Evolutionary conservation across 2,888 invertebrate species (phyloP).

Genomic region (Melanophora roralis): DNA sequence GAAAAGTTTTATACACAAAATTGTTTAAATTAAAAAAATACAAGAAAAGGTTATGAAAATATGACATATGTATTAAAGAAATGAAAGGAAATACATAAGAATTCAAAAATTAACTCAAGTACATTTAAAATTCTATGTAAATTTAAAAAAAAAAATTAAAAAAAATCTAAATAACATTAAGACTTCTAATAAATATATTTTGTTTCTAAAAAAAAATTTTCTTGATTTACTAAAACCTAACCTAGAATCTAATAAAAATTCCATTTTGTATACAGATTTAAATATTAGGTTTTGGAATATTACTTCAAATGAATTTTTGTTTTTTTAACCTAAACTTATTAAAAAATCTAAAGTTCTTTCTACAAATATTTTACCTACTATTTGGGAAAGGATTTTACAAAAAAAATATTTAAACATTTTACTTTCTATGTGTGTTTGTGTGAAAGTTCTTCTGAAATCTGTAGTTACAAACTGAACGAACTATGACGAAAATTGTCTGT

Average conservation of each 20-base stretch:
- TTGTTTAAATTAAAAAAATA: neutral
- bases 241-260: slow-evolving; percentile 1
- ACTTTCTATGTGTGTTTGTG: neutral
- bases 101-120: slow-evolving; percentile 17
- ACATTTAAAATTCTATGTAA: neutral
- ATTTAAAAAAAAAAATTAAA: neutral
- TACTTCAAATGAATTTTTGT: too few relatives aligned
- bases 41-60: slow-evolving; percentile 1
- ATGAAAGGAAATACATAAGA: neutral
- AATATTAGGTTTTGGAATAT: too few relatives aligned
- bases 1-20: neutral
- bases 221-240: slow-evolving; percentile 28
- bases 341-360: too few relatives aligned
- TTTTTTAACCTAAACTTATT: neutral
- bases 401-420: neutral
- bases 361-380: too few relatives aligned
- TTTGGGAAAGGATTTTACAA: too few relatives aligned
- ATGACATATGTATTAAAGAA: slow-evolving; percentile 18
- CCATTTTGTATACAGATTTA: too few relatives aligned
- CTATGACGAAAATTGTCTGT: neutral
- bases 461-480: neutral
- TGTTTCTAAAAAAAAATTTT: neutral
- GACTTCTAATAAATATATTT: neutral
- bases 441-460: slow-evolving; percentile 4
- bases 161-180: slow-evolving; percentile 11